phyloP scores from a whole-genome alignment of 2,113 vertebrate species.

The Pelecanoides urinatrix region DNA sequence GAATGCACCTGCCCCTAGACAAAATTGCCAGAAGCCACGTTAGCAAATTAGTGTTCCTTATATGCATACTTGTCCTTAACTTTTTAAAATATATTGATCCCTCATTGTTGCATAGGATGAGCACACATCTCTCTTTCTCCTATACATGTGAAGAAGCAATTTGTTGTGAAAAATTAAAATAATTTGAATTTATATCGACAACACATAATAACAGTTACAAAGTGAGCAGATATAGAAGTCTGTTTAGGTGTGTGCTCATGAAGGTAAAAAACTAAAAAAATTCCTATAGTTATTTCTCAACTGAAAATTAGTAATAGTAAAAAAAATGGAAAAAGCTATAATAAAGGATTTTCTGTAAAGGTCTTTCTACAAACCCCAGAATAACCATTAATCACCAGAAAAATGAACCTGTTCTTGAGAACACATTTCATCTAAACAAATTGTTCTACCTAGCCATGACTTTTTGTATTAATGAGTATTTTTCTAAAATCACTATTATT shows the following conservation, averaged over 20 bases:
- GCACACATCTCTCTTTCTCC: not conserved
- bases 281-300: not conserved
- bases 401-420: not conserved
- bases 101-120: not conserved
- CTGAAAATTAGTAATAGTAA: not conserved
- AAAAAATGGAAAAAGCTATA: not conserved
- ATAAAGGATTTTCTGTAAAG: not conserved
- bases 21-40: not conserved
- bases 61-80: not conserved
- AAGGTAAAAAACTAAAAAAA: not conserved
- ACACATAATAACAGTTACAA: not conserved
- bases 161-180: not conserved
- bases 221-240: not conserved
- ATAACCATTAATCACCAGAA: not conserved
- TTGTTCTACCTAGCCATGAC: not conserved
- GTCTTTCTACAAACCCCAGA: not conserved
- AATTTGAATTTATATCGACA: not conserved
- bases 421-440: not conserved
- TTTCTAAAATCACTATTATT: not conserved
- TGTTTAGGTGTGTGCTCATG: not conserved
- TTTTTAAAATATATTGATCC: not conserved
- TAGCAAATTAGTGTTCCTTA: not conserved
- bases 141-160: not conserved
- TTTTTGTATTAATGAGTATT: not conserved
- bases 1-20: not conserved